Base-by-base conservation (phyloP, 2,888 invertebrate species). In the Diadegma fenestrale region DNA sequence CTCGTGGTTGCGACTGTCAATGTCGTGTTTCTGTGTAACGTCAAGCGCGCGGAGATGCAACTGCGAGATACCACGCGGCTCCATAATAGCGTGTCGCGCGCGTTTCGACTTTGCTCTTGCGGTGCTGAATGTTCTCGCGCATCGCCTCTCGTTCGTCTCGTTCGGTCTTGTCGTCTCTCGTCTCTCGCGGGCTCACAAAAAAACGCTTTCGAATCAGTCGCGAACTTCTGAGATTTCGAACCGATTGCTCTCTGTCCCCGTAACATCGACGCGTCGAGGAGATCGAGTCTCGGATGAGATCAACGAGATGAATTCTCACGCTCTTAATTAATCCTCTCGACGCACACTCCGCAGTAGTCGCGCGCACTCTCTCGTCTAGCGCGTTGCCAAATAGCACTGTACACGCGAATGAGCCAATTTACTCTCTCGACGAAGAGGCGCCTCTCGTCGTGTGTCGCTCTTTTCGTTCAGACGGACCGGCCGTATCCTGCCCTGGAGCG, bases 211-310 rank as follows among this genome's bases (percentile, higher is more conserved):
- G 73, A 43, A 80, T 19, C 19, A 69, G 69, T 81, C 69, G 76
- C 69, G 76, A n/a, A 58, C 54, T 48, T 33, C 4, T 19, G 81
- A 48, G 48, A 37, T 58, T 48, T 37, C 51, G 63, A 30, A 33
- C 69, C 69, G 48, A 82, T 82, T 69, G 48, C 5, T 82, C 81
- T 82, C 81, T 82, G 81, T 82, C 80, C 41, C 41, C 54, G 80
- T 80, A 80, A 80, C 80, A 80, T 80, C 80, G 80, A 80, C 73
- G 2, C 73, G 17, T 41, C 30, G 30, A 30, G 37, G 63, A 37
- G n/a, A n/a, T n/a, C n/a, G 51, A 66, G 54, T 80, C 41, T 14
- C 30, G 64, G 19, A 43, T 71, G 26, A 61, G n/a, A 48, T 69
- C 69, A n/a, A 33, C 58, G n/a, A 76, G 76, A 68, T 68, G 61